Percentiles rank a stretch among this genome's conserved stretches.
Conservation (phyloP, 2,113 vertebrate species). For the Octodon degus region DNA sequence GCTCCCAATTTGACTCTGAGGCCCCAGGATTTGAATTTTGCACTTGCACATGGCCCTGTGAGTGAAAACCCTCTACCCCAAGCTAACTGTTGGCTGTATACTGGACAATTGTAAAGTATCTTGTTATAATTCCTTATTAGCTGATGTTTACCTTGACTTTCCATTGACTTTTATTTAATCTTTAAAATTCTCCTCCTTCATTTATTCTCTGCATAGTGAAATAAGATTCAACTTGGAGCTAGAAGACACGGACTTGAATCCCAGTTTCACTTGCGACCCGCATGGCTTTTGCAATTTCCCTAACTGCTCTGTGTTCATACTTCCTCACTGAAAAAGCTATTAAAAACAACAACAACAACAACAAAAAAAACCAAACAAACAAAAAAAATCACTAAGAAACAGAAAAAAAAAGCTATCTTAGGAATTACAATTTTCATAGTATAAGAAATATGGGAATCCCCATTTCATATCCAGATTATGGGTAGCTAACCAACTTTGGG, state of each 20-base stretch:
- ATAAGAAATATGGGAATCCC: not conserved
- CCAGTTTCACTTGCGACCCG: not conserved
- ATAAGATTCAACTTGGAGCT: slow-evolving; percentile 22
- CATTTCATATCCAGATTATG: not conserved
- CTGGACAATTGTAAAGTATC: not conserved
- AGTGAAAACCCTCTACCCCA: not conserved
- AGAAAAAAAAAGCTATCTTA: not conserved
- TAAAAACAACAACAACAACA: not conserved
- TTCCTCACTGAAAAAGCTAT: not conserved
- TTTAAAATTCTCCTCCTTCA: not conserved
- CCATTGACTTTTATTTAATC: not conserved
- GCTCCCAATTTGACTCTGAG: not conserved
- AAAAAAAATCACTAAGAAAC: no score
- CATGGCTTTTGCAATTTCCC: not conserved
- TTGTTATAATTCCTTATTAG: slow-evolving; percentile 11
- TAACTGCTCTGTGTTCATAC: not conserved
- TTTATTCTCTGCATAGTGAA: slow-evolving; percentile 30
- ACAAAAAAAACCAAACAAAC: no score
- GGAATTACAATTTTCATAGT: slow-evolving; percentile 24
- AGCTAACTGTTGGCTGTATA: not conserved
- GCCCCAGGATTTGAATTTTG: not conserved
- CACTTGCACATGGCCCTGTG: no score
- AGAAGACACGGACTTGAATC: not conserved
- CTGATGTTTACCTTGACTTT: not conserved
- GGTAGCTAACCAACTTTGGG: not conserved